phyloP scores from a whole-genome alignment of 2,888 invertebrate species.

The Drosophila siamana region DNA sequence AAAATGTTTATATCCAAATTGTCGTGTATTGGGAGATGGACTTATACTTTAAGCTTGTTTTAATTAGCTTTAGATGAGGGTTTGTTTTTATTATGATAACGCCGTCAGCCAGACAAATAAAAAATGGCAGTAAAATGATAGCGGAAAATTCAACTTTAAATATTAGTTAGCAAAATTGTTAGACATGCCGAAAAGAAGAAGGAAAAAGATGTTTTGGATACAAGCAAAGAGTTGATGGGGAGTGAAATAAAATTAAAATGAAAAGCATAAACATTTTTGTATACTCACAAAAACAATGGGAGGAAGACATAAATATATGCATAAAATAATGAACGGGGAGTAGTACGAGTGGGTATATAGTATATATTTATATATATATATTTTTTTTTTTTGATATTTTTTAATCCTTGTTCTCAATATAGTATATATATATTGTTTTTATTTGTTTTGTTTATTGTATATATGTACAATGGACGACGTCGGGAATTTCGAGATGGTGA shows the following conservation, averaged over 20 bases:
- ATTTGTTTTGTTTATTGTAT: slow-evolving; percentile 41
- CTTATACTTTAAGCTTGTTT: slow-evolving; percentile 9
- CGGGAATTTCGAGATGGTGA: slow-evolving; percentile 29
- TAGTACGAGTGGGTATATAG: slow-evolving; percentile 64
- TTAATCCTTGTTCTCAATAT: slow-evolving; percentile 42
- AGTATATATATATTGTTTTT: slow-evolving; percentile 13
- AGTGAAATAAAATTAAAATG: slow-evolving; percentile 40
- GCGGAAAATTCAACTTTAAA: slow-evolving; percentile 1
- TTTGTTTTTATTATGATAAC: neutral
- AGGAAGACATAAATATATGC: slow-evolving; percentile 77
- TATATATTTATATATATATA: slow-evolving; percentile 30
- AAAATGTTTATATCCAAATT: slow-evolving; percentile 26
- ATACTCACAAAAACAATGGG: slow-evolving; percentile 80
- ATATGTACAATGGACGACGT: slow-evolving; percentile 68
- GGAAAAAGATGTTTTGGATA: neutral
- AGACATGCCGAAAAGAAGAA: slow-evolving; percentile 18
- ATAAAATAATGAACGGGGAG: slow-evolving; percentile 74
- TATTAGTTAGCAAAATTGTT: slow-evolving; percentile 16
- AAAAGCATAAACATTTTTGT: slow-evolving; percentile 74
- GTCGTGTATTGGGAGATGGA: slow-evolving; percentile 13
- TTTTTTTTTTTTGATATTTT: slow-evolving; percentile 18
- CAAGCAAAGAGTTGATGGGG: neutral
- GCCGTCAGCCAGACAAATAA: slow-evolving; percentile 11
- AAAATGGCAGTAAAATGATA: slow-evolving; percentile 5
- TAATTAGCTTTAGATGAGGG: slow-evolving; percentile 12